Conservation (phyloP, 2,888 invertebrate genomes). For the Lasioglossum zephyrum region DNA sequence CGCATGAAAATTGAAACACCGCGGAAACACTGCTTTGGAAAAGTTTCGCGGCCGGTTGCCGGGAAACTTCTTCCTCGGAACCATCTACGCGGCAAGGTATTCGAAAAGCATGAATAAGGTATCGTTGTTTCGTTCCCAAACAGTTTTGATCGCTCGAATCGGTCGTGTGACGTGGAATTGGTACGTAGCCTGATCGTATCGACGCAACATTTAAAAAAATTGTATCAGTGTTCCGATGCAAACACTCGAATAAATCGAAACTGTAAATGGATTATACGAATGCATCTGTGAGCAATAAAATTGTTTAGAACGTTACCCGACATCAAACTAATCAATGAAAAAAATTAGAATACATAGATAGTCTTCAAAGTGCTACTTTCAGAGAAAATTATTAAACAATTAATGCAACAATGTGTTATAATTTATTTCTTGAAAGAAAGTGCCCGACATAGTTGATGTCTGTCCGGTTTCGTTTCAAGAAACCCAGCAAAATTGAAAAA, state of each 20-base stretch:
- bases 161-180: not conserved
- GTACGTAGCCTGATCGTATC: not conserved
- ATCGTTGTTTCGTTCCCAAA: not conserved
- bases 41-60: not conserved
- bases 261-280: not conserved
- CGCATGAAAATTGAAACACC: slow-evolving; percentile 17
- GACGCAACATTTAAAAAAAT: not conserved
- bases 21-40: not conserved
- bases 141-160: not conserved
- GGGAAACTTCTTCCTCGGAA: not conserved
- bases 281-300: not conserved
- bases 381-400: not conserved
- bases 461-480: not conserved
- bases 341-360: no score
- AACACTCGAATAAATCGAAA: not conserved
- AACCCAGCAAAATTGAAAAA: not conserved
- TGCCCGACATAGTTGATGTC: no score
- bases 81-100: not conserved
- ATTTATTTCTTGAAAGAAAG: not conserved
- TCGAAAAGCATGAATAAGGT: not conserved
- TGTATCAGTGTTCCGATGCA: not conserved
- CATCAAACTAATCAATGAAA: no score
- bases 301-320: no score
- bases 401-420: not conserved
- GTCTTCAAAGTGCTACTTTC: not conserved